Evolutionary conservation across 2,888 invertebrate species (phyloP), one percentile per base, ranked within the genome.

Genomic region (Melolontha melolontha): DNA sequence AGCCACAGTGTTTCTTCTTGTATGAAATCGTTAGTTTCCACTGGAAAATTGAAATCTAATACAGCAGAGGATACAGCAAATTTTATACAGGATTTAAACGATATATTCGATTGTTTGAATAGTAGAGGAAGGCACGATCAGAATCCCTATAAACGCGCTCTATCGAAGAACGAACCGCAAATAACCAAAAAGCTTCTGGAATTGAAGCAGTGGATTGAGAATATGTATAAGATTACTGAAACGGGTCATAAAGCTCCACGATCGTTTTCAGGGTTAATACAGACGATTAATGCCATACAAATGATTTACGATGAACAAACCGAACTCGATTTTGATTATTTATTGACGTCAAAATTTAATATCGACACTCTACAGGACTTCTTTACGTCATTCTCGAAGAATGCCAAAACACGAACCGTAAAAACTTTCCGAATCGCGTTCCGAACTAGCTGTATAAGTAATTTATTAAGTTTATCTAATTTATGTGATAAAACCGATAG

Each of bases 81-180:
- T 39, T 72, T 72, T 64, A 27, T 70, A 10, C 16, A 44, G 16
- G 40, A 47, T 40, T 54, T 72, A 11, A 64, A 72, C 44, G 51
- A 70, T 39, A 44, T 71, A 65, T 72, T 72, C 50, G 72, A 69
- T 42, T 47, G 59, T n/a, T 47, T 71, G 8, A 72, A 72, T 39
- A 72, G 68, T 34, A 67, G 44, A 52, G 42, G 42, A 8, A 0
- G 12, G 5, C 12, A 27, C 5, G 57, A 57, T 29, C 12, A 42
- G 10, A 17, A 49, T 49, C 5, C 5, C 2, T 49, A 49, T 17
- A 49, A 49, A 22, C 41, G 16, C 41, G 7, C 44, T 7, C 29
- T 52, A 5, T 52, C 51, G 1, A 52, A 52, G 11, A 14, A 27
- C 34, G 29, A 52, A 14, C 51, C 51, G 4, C 11, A 52, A 8